Conservation (phyloP, 2,888 invertebrate species). For the Arge pagana region DNA sequence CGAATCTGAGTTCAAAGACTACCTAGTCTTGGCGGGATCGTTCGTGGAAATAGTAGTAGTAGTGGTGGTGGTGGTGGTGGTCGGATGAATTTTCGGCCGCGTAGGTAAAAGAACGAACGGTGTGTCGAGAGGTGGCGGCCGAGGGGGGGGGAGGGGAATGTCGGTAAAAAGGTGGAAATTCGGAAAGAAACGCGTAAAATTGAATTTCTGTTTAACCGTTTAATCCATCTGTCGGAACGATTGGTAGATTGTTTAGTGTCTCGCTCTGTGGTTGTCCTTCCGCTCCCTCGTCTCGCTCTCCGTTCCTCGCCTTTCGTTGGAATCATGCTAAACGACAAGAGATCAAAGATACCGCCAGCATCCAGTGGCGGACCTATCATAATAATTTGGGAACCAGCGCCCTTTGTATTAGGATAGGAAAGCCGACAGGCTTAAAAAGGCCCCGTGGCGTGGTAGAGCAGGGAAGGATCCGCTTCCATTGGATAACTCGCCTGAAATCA, state of each 20-base stretch:
- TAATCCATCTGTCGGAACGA: constrained; percentile 20
- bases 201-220: constrained; percentile 18
- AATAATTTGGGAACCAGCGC: constrained; percentile 58
- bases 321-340: constrained; percentile 57
- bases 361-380: constrained; percentile 58
- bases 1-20: too few species aligned
- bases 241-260: constrained; percentile 43
- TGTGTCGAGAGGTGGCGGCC: background rate
- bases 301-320: constrained; percentile 40
- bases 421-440: constrained; percentile 45
- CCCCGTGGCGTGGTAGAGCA: constrained; percentile 23
- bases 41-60: too few species aligned
- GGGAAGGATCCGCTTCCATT: constrained; percentile 31
- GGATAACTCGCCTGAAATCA: constrained; percentile 45
- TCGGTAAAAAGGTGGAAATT: too few species aligned
- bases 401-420: constrained; percentile 56
- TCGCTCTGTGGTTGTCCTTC: constrained; percentile 23
- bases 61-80: too few species aligned
- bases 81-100: too few species aligned
- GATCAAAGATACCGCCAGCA: constrained; percentile 57
- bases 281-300: constrained; percentile 13
- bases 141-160: background rate
- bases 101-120: too few species aligned
- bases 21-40: too few species aligned
- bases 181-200: constrained; percentile 12